phyloP scores from a whole-genome alignment of 2,113 vertebrate genomes.

The Pluvialis apricaria region DNA sequence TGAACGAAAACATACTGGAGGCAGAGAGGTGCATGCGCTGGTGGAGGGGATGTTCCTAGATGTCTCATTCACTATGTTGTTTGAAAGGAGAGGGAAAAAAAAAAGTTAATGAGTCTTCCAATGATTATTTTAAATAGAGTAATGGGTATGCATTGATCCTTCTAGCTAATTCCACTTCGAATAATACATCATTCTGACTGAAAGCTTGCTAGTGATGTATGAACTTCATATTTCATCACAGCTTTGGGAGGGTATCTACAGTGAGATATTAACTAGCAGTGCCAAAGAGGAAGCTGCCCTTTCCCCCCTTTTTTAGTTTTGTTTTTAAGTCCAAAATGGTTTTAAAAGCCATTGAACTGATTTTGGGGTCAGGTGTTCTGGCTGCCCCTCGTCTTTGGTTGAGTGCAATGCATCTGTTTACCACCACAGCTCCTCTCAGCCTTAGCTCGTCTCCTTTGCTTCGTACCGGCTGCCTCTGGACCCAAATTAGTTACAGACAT shows the following conservation, averaged over 20 bases:
- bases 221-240: constrained; percentile 54
- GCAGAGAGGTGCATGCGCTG: background rate
- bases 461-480: background rate
- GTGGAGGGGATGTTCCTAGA: background rate
- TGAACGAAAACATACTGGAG: constrained; percentile 34
- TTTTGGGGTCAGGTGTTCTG: background rate
- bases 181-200: constrained; percentile 59
- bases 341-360: constrained; percentile 9
- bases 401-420: background rate
- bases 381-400: background rate
- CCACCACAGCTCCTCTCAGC: background rate
- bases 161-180: constrained; percentile 63
- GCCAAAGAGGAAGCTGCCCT: background rate
- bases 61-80: constrained; percentile 13
- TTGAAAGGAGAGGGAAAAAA: background rate
- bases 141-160: constrained; percentile 64
- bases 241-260: constrained; percentile 44
- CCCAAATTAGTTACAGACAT: background rate
- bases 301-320: background rate
- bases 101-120: constrained; percentile 43
- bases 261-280: constrained; percentile 43
- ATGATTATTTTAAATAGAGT: constrained; percentile 65
- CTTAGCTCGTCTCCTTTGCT: background rate
- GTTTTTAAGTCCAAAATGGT: background rate
- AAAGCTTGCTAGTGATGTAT: constrained; percentile 63